Conservation (phyloP, 2,888 invertebrate genomes). For the Caenorhabditis becei region DNA sequence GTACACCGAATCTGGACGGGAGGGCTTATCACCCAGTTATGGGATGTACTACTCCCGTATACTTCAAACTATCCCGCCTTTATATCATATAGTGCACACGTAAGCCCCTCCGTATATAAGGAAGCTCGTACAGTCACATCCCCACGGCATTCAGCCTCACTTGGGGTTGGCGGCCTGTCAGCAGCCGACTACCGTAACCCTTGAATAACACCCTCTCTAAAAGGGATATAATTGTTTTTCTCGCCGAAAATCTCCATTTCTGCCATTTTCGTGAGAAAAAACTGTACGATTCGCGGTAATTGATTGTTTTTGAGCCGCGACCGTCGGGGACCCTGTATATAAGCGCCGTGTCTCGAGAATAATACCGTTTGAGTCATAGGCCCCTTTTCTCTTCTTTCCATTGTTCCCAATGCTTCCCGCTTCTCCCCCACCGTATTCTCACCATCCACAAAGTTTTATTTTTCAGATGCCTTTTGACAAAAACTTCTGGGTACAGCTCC, state of each 20-base stretch:
- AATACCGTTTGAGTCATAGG: conserved; percentile 1
- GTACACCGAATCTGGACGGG: conserved; percentile 19
- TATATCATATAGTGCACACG: conserved; percentile 1
- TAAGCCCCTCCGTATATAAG: conserved; percentile 12
- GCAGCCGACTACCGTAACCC: conserved; percentile 19
- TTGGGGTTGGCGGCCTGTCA: not conserved
- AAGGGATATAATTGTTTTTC: conserved; percentile 36
- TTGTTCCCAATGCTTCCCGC: not conserved
- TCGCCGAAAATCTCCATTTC: conserved; percentile 4
- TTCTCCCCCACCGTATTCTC: no score
- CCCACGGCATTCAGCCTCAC: not conserved
- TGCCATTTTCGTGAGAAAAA: not conserved
- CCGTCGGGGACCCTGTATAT: not conserved
- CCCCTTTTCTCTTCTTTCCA: not conserved
- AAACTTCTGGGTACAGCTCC: conserved; percentile 12
- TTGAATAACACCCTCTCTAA: not conserved
- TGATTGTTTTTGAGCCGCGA: conserved; percentile 20
- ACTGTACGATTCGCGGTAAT: conserved; percentile 24
- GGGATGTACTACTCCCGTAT: conserved; percentile 3
- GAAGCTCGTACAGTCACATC: not conserved
- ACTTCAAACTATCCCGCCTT: conserved; percentile 14
- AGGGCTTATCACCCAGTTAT: conserved; percentile 36
- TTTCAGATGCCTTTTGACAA: conserved; percentile 29
- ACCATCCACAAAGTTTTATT: not conserved
- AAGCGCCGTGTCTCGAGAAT: conserved; percentile 8